Base-by-base conservation (phyloP, 2,113 vertebrate species). In the Anoura caudifer region DNA sequence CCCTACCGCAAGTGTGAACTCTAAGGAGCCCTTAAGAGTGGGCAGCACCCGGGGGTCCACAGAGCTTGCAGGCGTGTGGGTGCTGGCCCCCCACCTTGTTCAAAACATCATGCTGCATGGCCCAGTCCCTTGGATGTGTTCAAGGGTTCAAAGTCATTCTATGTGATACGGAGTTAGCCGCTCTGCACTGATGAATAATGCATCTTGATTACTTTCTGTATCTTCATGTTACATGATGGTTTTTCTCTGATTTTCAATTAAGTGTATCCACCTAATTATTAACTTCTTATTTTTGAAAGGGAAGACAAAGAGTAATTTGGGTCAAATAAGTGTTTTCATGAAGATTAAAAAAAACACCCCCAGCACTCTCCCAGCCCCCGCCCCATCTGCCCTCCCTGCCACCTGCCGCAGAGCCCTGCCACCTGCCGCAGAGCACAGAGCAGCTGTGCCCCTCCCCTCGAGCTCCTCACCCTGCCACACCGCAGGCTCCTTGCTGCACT, bases 111-210 rank as follows among this genome's bases (percentile, higher is more conserved):
- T 1, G 16, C 75, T 56, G 38, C 67, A 19, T 9, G 19, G 54
- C 17, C 65, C 4, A 31, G 56, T 3, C 43, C n/a, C 52, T n/a
- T 5, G 24, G 52, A 1, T 20, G 7, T 4, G 22, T 52, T 10
- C 43, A 36, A 61, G 85, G 26, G 65, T 47, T 70, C 38, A 3
- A 9, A 38, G 36, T 4, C 38, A 0, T 22, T 38, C 73, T 43
- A 1, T 6, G 4, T 3, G 1, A 10, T 0, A 4, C 1, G 41
- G 5, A 19, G 22, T 31, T 22, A n/a, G 36, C 19, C 4, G 0
- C 45, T 5, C 22, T 1, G 15, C 69, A 1, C 47, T 14, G 17
- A 50, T 1, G 26, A 31, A 17, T 8, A 31, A 17, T 8, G 31
- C 13, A 0, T 38, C 11, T 38, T 1, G 7, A 43, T 12, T 33